Conservation (phyloP, 2,113 vertebrate genomes). For the Trogon melanurus region DNA sequence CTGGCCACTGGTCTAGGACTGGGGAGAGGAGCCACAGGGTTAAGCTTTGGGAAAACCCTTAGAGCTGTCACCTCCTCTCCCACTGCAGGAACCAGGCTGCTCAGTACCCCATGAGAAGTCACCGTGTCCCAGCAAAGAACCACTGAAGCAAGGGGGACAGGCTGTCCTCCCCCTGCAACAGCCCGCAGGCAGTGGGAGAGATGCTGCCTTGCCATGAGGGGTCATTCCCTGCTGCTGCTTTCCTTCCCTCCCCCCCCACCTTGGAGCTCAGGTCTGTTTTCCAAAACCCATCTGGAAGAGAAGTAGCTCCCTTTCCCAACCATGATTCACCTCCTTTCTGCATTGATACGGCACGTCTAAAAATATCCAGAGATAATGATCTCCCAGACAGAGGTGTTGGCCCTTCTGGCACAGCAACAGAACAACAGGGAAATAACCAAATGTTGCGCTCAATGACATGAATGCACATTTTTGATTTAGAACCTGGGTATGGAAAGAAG, state of each 20-base stretch:
- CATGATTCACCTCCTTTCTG: background rate
- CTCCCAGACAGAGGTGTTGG: background rate
- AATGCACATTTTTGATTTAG: background rate
- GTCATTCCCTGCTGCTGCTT: rapidly evolving
- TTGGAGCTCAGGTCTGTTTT: background rate
- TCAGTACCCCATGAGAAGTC: rapidly evolving
- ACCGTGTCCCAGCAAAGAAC: rapidly evolving
- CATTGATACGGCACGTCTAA: background rate
- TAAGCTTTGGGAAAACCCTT: background rate
- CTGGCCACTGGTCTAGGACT: rapidly evolving
- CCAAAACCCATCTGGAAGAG: background rate
- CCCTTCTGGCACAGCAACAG: background rate
- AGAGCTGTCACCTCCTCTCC: background rate
- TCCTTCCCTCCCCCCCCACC: no score
- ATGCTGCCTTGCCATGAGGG: rapidly evolving
- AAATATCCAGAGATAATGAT: background rate
- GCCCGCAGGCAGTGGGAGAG: background rate
- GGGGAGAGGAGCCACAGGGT: background rate
- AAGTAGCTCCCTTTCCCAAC: background rate
- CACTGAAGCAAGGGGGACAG: rapidly evolving
- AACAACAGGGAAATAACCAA: background rate
- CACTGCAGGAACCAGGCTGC: background rate
- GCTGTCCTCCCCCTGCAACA: rapidly evolving
- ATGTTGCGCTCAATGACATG: rapidly evolving
- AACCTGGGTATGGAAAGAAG: background rate